These are phyloP conservation scores for Callionymus lyra DNA, from an alignment of 2,113 vertebrate species.

Conservation along the genomic window DNA sequence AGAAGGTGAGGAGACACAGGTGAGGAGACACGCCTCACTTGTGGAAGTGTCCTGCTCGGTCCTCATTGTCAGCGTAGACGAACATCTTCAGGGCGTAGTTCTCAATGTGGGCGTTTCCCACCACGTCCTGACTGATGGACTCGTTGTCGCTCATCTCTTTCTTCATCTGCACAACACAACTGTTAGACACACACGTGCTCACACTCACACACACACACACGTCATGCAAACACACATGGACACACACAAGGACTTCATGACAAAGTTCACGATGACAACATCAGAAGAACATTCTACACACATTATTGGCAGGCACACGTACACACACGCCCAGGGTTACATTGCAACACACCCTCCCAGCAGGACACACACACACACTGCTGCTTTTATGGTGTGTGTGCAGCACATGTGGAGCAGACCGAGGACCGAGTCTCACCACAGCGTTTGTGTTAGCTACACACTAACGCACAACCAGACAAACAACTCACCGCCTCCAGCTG, in stretches of 20 bases:
- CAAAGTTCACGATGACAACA: background rate
- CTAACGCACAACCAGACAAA: too few species aligned
- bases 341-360: too few species aligned
- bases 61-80: conserved; percentile 95
- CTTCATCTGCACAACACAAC: conserved; percentile 78
- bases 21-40: conserved; percentile 69
- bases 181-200: background rate
- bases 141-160: conserved; percentile 86
- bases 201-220: background rate
- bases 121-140: conserved; percentile 90
- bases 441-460: too few species aligned
- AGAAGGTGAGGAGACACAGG: background rate
- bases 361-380: too few species aligned
- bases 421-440: too few species aligned
- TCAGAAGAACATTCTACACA: background rate
- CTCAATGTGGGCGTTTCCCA: conserved; percentile 92
- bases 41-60: conserved; percentile 85
- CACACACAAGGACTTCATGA: too few species aligned
- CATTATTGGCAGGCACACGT: too few species aligned
- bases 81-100: conserved; percentile 98
- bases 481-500: conserved; percentile 86
- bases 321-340: too few species aligned
- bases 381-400: too few species aligned
- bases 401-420: too few species aligned
- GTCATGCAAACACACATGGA: background rate